Evolutionary conservation across 2,113 vertebrate genomes (phyloP).

Genomic region (Aepyceros melampus): DNA sequence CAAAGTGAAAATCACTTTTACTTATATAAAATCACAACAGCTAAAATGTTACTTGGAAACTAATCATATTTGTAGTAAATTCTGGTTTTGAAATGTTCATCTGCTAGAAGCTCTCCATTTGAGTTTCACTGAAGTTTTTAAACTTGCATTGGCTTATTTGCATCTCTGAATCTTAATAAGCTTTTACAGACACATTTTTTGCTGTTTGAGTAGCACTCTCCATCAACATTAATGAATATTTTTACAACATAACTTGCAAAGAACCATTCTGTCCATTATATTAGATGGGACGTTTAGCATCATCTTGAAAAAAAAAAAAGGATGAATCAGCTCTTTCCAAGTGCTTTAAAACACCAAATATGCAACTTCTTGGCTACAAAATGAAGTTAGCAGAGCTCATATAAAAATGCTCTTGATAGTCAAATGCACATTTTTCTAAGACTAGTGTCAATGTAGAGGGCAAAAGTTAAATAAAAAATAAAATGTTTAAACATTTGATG

Average conservation of each 20-base stretch:
- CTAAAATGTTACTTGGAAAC: neutral
- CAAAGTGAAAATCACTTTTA: neutral
- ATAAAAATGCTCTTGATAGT: neutral
- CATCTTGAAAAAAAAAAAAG: neutral
- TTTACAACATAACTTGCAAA: constrained; percentile 63
- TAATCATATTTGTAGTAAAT: neutral
- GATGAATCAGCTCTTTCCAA: constrained; percentile 45
- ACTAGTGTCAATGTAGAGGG: neutral
- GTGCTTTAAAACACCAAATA: constrained; percentile 13
- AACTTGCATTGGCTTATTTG: neutral
- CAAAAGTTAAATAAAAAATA: neutral
- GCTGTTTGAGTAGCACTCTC: constrained; percentile 10
- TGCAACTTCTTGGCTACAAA: neutral
- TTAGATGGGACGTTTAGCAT: constrained; percentile 47
- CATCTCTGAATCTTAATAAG: constrained; percentile 13
- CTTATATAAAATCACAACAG: neutral
- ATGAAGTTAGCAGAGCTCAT: neutral
- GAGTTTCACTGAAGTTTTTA: neutral
- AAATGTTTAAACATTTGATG: neutral
- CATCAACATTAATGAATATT: constrained; percentile 56
- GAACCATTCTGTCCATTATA: constrained; percentile 55
- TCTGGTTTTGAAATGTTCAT: neutral
- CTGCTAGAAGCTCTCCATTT: neutral
- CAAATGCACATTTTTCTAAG: neutral
- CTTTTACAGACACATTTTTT: constrained; percentile 31